phyloP scores from a whole-genome alignment of 2,113 vertebrate genomes.

The Oriolus oriolus region DNA sequence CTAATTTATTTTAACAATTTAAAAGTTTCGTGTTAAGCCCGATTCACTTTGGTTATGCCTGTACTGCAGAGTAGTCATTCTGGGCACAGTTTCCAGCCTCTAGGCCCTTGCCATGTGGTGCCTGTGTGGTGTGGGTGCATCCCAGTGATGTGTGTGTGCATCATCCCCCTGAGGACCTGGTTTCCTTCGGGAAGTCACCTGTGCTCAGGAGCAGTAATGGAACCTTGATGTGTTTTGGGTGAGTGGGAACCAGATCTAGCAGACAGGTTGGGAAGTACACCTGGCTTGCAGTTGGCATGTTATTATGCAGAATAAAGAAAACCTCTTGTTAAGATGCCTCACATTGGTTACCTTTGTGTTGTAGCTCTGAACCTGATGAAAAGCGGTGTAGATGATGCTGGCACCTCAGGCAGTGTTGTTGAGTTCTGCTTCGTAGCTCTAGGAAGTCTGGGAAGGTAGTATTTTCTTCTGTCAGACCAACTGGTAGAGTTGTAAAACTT shows the following conservation, averaged over 20 bases:
- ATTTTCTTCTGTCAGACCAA: neutral
- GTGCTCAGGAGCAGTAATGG: neutral
- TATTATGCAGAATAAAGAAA: neutral
- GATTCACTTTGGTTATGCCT: neutral
- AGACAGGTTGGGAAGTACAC: neutral
- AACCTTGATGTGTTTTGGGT: neutral
- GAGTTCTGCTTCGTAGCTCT: neutral
- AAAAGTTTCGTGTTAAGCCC: neutral
- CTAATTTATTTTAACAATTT: neutral
- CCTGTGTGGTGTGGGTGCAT: neutral
- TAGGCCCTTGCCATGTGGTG: fast-evolving
- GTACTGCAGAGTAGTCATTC: fast-evolving
- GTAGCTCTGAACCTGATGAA: neutral
- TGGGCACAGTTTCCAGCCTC: neutral
- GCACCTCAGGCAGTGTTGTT: neutral
- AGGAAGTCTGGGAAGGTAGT: neutral
- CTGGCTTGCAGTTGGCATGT: neutral
- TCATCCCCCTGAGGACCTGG: neutral
- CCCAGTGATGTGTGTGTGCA: neutral
- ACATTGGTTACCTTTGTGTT: neutral
- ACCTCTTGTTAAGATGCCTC: neutral
- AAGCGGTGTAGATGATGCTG: neutral
- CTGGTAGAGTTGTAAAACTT: neutral
- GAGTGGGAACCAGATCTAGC: neutral
- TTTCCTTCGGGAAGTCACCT: neutral